Base-by-base conservation (phyloP, 2,113 vertebrate genomes). In the Rhea pennata region DNA sequence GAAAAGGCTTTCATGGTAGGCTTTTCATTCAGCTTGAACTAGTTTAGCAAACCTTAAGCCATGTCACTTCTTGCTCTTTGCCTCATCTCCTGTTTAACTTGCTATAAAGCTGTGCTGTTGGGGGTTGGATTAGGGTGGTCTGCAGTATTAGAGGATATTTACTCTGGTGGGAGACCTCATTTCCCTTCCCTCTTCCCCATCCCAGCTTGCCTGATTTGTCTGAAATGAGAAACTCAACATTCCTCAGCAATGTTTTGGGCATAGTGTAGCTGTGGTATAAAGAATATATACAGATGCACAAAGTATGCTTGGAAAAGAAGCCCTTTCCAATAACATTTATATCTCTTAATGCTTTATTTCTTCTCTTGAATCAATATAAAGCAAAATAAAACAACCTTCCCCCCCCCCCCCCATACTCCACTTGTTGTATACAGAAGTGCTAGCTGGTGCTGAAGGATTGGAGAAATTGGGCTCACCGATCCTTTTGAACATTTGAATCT, bases 51-150 rank as follows among this genome's bases (percentile, higher is more conserved):
- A 42, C 24, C 27, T 24, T 75, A 42, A 88, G 5, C 27, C 8
- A 7, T 8, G 10, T 9, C 5, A 8, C 12, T 46, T 92, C 22
- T 36, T 61, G 6, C 4, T 33, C 54, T 59, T 50, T 79, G n/a
- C 26, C 21, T 89, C 9, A 26, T 56, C 72, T 48, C 50, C 69
- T 42, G 9, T 48, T 48, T 19, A 48, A 48, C 46, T 19, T 19
- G 46, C 46, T 48, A 48, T n/a, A 69, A 70, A 84, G 8, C 33
- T 70, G 3, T 39, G 44, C 54, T 61, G 64, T 1, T 61, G 64
- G 9, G 2, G 3, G 51, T 76, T 65, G 33, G 9, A 3, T 19
- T 51, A 51, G 26, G 8, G 16, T 0, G 0, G 9, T 2, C 88
- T 16, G 2, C 29, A 83, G 69, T 73, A 39, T 5, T 24, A 29